Conservation (phyloP, 2,113 vertebrate species). For the Orcinus orca region DNA sequence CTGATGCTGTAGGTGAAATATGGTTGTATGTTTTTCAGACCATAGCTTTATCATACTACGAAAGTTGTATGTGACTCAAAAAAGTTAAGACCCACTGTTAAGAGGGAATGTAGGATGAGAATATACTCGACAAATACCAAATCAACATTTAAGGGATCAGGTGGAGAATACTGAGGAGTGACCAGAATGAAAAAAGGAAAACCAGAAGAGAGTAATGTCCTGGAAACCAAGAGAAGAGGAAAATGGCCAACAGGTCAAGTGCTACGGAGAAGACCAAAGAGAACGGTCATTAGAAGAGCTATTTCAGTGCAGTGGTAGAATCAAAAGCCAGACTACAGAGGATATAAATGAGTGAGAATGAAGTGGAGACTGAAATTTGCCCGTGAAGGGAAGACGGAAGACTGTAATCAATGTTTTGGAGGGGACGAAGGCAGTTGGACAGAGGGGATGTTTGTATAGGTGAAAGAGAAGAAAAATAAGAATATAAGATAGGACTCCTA, state of each 20-base stretch:
- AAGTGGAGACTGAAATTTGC: neutral
- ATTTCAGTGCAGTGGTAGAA: neutral
- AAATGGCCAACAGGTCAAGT: neutral
- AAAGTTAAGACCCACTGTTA: neutral
- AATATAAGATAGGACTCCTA: neutral
- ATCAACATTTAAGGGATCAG: neutral
- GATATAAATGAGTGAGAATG: neutral
- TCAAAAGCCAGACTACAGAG: neutral
- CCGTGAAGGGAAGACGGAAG: neutral
- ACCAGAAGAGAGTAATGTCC: neutral
- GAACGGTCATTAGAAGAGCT: neutral
- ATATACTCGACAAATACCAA: neutral
- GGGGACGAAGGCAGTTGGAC: neutral
- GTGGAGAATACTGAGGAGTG: neutral
- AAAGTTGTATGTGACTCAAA: neutral
- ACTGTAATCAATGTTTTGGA: neutral
- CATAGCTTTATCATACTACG: neutral
- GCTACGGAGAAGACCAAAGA: neutral
- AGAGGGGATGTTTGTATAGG: neutral
- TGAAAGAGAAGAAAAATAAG: neutral
- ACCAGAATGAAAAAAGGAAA: neutral
- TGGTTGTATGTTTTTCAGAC: neutral
- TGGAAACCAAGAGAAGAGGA: neutral
- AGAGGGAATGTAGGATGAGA: neutral
- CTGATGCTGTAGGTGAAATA: neutral